A percentile compares a stretch with the other conserved stretches of the same genome.
Evolutionary conservation across 1,140 invertebrate species (phyloP).

Genomic region (Thalassaphorura encarpata): DNA sequence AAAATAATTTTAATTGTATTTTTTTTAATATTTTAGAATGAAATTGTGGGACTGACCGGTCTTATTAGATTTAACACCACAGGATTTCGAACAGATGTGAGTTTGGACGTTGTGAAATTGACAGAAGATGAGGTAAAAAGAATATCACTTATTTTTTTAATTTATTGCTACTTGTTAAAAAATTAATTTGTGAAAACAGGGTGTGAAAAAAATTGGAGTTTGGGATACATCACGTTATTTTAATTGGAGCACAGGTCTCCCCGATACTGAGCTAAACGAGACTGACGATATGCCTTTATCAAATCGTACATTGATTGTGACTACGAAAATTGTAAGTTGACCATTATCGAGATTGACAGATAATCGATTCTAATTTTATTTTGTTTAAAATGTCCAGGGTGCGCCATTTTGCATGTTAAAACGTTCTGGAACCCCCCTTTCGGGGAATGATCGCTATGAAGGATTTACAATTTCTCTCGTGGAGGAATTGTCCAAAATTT

Average conservation of each 20-base stretch:
- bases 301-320: too few relatives aligned
- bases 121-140: background rate
- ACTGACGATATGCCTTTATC: too few relatives aligned
- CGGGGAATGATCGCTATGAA: conserved; percentile 41
- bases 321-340: background rate
- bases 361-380: background rate
- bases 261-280: too few relatives aligned
- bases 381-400: too few relatives aligned
- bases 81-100: conserved; percentile 82
- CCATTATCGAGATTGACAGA: too few relatives aligned
- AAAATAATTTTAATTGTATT: background rate
- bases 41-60: conserved; percentile 82
- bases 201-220: background rate
- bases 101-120: conserved; percentile 73
- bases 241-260: too few relatives aligned
- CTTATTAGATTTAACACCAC: conserved; percentile 89
- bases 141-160: background rate
- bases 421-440: background rate
- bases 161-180: background rate
- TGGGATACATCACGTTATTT: too few relatives aligned
- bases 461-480: conserved; percentile 82
- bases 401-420: conserved; percentile 11
- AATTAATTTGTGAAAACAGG: background rate
- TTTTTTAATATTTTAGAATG: conserved; percentile 33
- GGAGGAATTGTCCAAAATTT: conserved; percentile 63